Base-by-base conservation (phyloP, 2,888 invertebrate genomes). In the Amphimallon solstitiale region DNA sequence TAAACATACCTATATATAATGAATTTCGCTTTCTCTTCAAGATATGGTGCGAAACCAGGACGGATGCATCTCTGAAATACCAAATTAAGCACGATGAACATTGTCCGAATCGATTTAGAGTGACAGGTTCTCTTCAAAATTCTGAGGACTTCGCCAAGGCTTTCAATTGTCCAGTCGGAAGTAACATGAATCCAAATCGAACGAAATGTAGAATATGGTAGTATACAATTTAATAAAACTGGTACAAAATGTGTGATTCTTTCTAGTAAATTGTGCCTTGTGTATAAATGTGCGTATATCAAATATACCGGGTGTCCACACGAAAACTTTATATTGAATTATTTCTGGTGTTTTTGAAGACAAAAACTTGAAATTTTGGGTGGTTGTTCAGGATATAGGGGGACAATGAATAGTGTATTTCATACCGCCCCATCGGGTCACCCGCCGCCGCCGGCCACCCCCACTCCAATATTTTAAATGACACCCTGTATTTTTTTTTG, bases 31-130 rank as follows among this genome's bases (percentile, higher is more conserved):
- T 23, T 67, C 72, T 70, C 65, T 75, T 79, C 34, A 81, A 92
- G 92, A 84, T 94, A 9, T 95, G 95, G 95, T 95, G 95, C 79
- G 93, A 94, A 78, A 87, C 89, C 29, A 87, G 86, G 70, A 90
- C 89, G 35, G 83, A 83, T 21, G 87, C 88, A 29, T 87, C 90
- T 0, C 78, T 91, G 6, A 83, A 84, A 46, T 86, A 86, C 71
- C 89, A 91, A 66, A 77, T 92, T 2, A 85, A 87, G 65, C 71
- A 71, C 19, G 93, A 93, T 73, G 88, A 89, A 51, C 93, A 94
- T 75, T 88, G 91, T 67, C 94, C 94, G 0, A 89, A 89, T 21
- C 84, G 85, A 71, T 84, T 92, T 68, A 83, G 93, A 17, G 87
- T 93, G 0, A 84, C 85, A 34, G 93, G 90, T 0, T 88, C 89